Base-by-base conservation (phyloP, 1,140 invertebrate genomes). In the Diorhabda elongata region DNA sequence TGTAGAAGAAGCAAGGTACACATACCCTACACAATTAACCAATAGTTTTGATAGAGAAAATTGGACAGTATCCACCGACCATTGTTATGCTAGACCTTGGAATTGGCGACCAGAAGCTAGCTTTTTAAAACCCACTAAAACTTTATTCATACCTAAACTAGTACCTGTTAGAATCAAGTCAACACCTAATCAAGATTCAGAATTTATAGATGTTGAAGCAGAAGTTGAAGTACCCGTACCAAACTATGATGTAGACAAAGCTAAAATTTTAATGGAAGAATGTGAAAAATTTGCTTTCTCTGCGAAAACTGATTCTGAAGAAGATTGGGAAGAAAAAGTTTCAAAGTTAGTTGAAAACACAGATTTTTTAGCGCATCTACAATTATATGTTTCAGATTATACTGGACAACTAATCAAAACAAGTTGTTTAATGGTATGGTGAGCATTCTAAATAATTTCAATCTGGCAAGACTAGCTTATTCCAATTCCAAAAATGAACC, bases 241-340 rank as follows among this genome's bases (percentile, higher is more conserved):
- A 5, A 82, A 85, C 0, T 91, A 89, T 77, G 90, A 93, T 79
- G 77, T 85, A n/a, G 80, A 79, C 41, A 88, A 87, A 73, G 86
- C 88, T 6, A 84, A 84, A 44, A 82, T 84, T 71, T 70, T 87
- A 3, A 93, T 93, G 91, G 87, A 88, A 68, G 91, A 93, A 73
- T 90, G 90, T 80, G 87, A 91, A 71, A 83, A 85, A 47, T 81
- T 87, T 66, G 85, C 89, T 47, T 82, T 79, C 63, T 86, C 89
- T 74, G 85, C 86, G n/a, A 84, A 88, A 68, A 81, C 84, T 5
- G 85, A 86, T 69, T 82, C 84, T 7, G 81, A 84, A 58, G 87
- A 88, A 59, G 87, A 92, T 75, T 92, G 90, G 90, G 90, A 92
- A 77, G 87, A 88, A 8, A 84, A 83, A 58, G 84, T 92, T 44